Conservation (phyloP, 2,888 invertebrate genomes). For the Plutella xylostella region DNA sequence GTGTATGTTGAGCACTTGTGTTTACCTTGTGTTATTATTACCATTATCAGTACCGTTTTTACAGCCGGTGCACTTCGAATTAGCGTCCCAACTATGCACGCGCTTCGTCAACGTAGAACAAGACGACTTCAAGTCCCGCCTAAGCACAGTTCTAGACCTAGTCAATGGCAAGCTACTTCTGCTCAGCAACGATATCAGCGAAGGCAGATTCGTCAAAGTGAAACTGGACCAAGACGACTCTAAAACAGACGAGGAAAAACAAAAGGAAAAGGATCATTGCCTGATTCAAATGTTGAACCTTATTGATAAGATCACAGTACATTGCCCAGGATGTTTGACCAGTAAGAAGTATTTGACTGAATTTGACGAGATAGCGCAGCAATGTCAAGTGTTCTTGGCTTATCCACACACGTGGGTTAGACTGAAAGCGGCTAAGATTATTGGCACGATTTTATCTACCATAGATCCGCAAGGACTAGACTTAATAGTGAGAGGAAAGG, state of each 20-base stretch:
- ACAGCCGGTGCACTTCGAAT: conserved; percentile 75
- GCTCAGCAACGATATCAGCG: conserved; percentile 53
- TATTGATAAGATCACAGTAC: conserved; percentile 74
- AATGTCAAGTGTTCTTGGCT: conserved; percentile 77
- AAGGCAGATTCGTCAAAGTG: conserved; percentile 72
- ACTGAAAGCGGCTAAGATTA: conserved; percentile 78
- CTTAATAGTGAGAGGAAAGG: conserved; percentile 41
- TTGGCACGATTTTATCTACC: conserved; percentile 77
- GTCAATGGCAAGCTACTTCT: conserved; percentile 64
- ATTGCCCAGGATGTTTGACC: conserved; percentile 72
- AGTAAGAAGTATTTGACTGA: conserved; percentile 50
- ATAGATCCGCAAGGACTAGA: conserved; percentile 74
- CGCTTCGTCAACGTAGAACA: conserved; percentile 84
- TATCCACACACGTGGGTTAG: conserved; percentile 92
- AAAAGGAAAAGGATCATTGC: conserved; percentile 78
- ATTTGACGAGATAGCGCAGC: conserved; percentile 72
- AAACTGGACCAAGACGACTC: conserved; percentile 44
- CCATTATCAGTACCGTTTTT: no score
- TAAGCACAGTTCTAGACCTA: conserved; percentile 72
- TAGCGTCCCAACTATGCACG: conserved; percentile 84
- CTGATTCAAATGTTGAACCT: conserved; percentile 80
- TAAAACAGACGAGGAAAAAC: conserved; percentile 67
- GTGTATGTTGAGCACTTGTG: no score
- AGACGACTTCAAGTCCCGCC: conserved; percentile 74
- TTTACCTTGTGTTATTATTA: no score